Evolutionary conservation across 2,113 vertebrate genomes (phyloP).

Genomic region (Pituophis catenifer): DNA sequence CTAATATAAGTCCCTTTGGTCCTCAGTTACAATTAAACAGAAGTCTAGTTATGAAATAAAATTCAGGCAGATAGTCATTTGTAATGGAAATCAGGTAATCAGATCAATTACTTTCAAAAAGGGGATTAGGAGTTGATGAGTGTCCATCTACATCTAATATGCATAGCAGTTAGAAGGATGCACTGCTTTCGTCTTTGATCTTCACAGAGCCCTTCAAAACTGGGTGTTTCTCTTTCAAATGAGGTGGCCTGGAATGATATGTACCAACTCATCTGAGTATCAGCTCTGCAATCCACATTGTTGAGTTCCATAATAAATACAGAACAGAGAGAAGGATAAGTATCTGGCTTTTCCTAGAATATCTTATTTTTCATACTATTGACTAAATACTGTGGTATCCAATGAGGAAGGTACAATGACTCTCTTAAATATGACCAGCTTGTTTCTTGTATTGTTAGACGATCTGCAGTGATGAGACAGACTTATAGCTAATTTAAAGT

Average conservation of each 20-base stretch:
- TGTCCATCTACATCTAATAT: neutral
- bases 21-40: slow-evolving; percentile 9
- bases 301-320: neutral
- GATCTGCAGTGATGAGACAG: neutral
- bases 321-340: neutral
- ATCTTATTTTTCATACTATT: neutral
- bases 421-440: neutral
- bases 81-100: neutral
- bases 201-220: neutral
- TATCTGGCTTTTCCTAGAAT: neutral
- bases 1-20: slow-evolving; percentile 8
- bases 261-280: neutral
- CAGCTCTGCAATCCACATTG: neutral
- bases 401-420: neutral
- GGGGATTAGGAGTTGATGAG: neutral
- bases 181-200: neutral
- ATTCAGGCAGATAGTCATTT: neutral
- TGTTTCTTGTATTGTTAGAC: neutral
- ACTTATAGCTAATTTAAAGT: neutral
- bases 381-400: neutral
- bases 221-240: neutral
- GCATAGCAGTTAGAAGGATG: neutral
- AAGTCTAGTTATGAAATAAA: slow-evolving; percentile 15
- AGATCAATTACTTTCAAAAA: neutral
- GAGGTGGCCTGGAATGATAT: neutral